Percentiles rank a stretch among this genome's conserved stretches.
Conservation (phyloP, 2,888 invertebrate genomes). For the Heteromyza rotundicornis region DNA sequence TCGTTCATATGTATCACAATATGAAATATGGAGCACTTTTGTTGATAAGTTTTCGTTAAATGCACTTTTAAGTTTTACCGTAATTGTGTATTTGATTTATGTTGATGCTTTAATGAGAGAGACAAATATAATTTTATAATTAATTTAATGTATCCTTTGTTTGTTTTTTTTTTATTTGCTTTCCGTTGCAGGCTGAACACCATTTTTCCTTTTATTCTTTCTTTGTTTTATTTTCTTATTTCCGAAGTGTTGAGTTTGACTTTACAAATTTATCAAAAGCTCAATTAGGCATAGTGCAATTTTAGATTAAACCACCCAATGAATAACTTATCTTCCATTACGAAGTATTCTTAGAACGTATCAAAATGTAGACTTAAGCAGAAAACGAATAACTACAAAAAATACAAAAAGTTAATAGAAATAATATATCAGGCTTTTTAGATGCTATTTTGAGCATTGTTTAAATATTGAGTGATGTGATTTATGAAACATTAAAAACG, state of each 20-base stretch:
- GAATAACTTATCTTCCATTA: slow-evolving; percentile 8
- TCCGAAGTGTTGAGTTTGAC: not conserved
- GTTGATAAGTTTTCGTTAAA: not conserved
- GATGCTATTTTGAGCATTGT: not conserved
- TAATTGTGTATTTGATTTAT: slow-evolving; percentile 32
- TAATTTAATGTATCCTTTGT: not conserved
- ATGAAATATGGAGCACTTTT: not conserved
- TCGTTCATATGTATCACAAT: not conserved
- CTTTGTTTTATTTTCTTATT: not conserved
- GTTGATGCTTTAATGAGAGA: not conserved
- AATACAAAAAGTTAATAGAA: too few species aligned
- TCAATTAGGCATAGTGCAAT: not conserved
- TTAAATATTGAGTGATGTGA: not conserved
- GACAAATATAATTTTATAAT: not conserved
- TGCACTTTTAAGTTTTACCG: slow-evolving; percentile 17
- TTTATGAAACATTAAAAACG: too few species aligned
- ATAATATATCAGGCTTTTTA: slow-evolving; percentile 2
- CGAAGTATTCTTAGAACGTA: not conserved
- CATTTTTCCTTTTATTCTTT: not conserved
- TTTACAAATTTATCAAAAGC: too few species aligned
- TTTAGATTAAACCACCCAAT: slow-evolving; percentile 4
- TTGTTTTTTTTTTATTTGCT: not conserved
- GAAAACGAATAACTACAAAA: not conserved
- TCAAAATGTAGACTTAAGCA: slow-evolving; percentile 4
- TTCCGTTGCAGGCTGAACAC: not conserved